Base-by-base conservation (phyloP, 1,140 invertebrate genomes). In the Calliphora vicina region DNA sequence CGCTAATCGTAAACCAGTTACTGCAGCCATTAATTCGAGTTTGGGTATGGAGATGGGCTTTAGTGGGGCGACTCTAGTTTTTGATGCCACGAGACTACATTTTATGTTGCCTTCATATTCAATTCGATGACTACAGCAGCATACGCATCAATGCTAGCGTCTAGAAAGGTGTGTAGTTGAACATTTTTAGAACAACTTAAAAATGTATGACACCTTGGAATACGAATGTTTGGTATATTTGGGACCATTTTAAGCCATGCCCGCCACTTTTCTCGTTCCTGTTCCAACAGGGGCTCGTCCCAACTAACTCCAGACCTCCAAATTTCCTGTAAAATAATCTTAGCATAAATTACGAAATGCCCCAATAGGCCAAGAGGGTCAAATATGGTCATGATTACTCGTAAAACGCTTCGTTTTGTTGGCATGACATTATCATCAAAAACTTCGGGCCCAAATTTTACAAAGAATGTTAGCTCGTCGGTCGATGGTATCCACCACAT, bases 11-110 rank as follows among this genome's bases (percentile, higher is more conserved):
- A 84, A 83, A 8, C 87, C 89, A 15, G 91, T 74, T 1, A 90
- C 42, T 1, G 91, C 90, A 9, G 89, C 91, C 67, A 88, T 85
- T 2, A 92, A 83, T 82, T 92, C 91, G 2, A 91, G 81, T 88
- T 90, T 6, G 0, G 91, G 91, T 26, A 91, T 88, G 1, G 87
- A 88, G 2, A 87, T 42, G 1, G 81, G 29, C 76, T 89, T 89
- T 12, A 90, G 10, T 13, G 90, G 90, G 6, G 81, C 57, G 1
- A 91, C 89, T 82, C 86, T 84, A 1, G 86, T 82, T 82, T 90
- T 91, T 13, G 85, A 82, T n/a, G 76, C 50, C 20, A 83, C 73
- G 8, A 83, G 1, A 12, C 10, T 26, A n/a, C 15, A 29, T 26
- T 29, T 20, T 10, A 73, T 23, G 4, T 15, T 42, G 8, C 61